Percentiles rank a stretch among this genome's conserved stretches.
Evolutionary conservation across 2,888 invertebrate genomes (phyloP).

Genomic region (Dorcus parallelipipedus): DNA sequence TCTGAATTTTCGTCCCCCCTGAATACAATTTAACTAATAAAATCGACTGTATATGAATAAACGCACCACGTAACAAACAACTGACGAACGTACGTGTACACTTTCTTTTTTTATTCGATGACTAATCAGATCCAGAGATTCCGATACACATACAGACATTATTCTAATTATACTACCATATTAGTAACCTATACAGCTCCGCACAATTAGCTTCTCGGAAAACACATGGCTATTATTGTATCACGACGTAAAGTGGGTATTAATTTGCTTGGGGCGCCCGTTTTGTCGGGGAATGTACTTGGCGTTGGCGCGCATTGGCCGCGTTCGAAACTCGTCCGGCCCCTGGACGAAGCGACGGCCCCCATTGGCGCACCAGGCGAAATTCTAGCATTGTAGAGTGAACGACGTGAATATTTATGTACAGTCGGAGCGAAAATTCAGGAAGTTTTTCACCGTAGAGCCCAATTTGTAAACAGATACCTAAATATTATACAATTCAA

Average conservation of each 20-base stretch:
- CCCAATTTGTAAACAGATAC: too few species aligned
- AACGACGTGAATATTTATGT: too few species aligned
- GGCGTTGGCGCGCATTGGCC: neutral
- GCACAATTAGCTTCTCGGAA: constrained; percentile 7
- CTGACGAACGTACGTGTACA: too few species aligned
- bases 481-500: too few species aligned
- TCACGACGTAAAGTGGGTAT: neutral
- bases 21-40: too few species aligned
- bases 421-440: too few species aligned
- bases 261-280: neutral
- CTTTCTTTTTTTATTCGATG: too few species aligned
- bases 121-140: neutral
- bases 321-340: neutral
- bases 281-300: constrained; percentile 1
- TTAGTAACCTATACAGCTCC: neutral
- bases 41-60: too few species aligned
- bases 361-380: neutral
- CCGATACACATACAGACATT: neutral
- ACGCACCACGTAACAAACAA: too few species aligned
- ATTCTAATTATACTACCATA: constrained; percentile 8
- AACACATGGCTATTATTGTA: constrained; percentile 2
- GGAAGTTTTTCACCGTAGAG: too few species aligned
- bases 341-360: neutral
- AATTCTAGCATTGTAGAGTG: neutral
- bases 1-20: too few species aligned